Evolutionary conservation across 2,113 vertebrate genomes (phyloP).

Genomic region (Pomatorhinus ruficollis): DNA sequence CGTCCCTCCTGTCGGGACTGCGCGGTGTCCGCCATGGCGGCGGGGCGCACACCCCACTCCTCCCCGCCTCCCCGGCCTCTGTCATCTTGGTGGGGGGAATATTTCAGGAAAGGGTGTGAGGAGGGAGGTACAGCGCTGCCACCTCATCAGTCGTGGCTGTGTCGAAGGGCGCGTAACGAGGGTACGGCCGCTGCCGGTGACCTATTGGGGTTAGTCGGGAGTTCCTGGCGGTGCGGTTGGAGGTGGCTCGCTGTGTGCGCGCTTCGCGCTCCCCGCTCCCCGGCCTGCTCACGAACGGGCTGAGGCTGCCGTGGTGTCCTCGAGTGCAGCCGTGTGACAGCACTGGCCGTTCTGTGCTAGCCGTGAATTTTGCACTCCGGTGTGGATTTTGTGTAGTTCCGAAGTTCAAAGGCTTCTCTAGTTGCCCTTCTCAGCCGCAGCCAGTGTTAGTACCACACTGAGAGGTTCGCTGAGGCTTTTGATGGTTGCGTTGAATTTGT

Average conservation of each 20-base stretch:
- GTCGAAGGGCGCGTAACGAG: background rate
- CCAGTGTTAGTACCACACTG: accelerated
- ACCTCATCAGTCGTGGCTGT: background rate
- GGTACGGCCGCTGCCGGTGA: background rate
- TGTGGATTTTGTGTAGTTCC: background rate
- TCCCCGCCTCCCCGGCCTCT: too few relatives aligned
- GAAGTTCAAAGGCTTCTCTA: background rate
- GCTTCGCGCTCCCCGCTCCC: background rate
- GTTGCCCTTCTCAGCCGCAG: background rate
- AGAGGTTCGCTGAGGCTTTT: background rate
- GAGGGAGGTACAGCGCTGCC: background rate
- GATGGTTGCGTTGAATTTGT: background rate
- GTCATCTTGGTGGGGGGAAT: accelerated
- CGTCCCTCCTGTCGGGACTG: background rate
- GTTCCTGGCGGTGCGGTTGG: background rate
- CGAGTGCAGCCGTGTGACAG: background rate
- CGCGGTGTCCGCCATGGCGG: background rate
- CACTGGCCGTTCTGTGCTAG: accelerated
- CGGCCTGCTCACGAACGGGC: background rate
- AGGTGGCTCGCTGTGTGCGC: background rate
- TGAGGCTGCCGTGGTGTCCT: background rate
- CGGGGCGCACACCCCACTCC: background rate
- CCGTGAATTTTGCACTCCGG: accelerated
- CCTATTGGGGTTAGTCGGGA: background rate
- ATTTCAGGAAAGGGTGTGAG: background rate